A percentile compares a stretch with the other conserved stretches of the same genome.
Evolutionary conservation across 2,888 invertebrate species (phyloP).

Genomic region (Arge pagana): DNA sequence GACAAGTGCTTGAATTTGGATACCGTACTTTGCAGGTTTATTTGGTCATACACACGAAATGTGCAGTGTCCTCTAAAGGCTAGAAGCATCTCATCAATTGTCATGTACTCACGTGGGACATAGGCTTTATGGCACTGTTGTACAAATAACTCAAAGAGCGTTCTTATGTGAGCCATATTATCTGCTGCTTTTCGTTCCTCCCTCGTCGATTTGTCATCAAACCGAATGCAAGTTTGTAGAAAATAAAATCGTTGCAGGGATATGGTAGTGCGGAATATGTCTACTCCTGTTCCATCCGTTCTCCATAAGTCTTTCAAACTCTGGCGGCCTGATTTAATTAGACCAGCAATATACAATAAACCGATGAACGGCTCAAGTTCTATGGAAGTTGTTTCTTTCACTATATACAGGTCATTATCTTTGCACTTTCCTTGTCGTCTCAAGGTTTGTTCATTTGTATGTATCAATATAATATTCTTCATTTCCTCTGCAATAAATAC

Average conservation of each 20-base stretch:
- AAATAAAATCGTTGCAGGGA: neutral
- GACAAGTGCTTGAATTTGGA: neutral
- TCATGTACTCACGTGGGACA: too few relatives aligned
- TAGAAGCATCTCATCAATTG: neutral
- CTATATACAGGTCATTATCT: neutral
- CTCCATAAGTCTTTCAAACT: conserved; percentile 4
- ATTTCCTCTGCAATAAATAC: neutral
- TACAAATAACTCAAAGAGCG: neutral
- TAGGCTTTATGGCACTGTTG: neutral
- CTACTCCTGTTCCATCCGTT: conserved; percentile 6
- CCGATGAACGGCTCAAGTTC: neutral
- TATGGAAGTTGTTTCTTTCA: neutral
- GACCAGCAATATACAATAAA: neutral
- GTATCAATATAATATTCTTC: neutral
- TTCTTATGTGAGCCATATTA: neutral
- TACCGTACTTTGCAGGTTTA: neutral
- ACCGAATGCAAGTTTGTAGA: neutral
- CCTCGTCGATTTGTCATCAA: neutral
- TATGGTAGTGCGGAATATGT: conserved; percentile 4
- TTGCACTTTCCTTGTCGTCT: neutral
- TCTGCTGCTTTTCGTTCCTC: neutral
- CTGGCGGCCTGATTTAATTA: too few relatives aligned
- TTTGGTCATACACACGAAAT: too few relatives aligned
- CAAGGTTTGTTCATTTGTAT: neutral
- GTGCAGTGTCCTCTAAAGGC: neutral